These are phyloP conservation scores for Uloborus plumipes DNA, from an alignment of 2,888 invertebrate species.

Conservation along the genomic window DNA sequence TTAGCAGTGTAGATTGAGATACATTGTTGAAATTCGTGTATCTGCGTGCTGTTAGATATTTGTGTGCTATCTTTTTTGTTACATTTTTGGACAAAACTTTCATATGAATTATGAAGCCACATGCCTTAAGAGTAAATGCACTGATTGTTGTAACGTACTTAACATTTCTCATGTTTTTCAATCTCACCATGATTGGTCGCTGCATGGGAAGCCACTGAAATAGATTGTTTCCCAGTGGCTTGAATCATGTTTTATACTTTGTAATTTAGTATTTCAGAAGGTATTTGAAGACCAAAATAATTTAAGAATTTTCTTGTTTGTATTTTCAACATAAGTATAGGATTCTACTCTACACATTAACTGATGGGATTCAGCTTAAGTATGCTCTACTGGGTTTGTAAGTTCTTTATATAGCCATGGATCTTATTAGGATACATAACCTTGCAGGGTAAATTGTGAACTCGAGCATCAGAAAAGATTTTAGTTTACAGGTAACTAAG, in stretches of 20 bases:
- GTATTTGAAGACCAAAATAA: constrained; percentile 3
- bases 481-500: too few relatives aligned
- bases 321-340: too few relatives aligned
- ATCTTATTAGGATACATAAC: too few relatives aligned
- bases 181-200: not conserved
- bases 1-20: not conserved
- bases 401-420: too few relatives aligned
- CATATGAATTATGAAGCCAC: constrained; percentile 35
- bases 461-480: too few relatives aligned
- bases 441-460: too few relatives aligned
- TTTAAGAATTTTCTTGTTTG: not conserved
- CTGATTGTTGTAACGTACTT: constrained; percentile 22
- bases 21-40: constrained; percentile 28
- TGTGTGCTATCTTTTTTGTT: constrained; percentile 27
- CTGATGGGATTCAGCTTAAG: too few relatives aligned
- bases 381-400: too few relatives aligned
- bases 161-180: constrained; percentile 8
- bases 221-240: constrained; percentile 5
- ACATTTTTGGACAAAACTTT: constrained; percentile 7
- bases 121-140: constrained; percentile 39
- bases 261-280: not conserved
- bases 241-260: constrained; percentile 12
- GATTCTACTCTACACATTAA: too few relatives aligned
- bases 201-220: not conserved
- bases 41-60: constrained; percentile 35